Evolutionary conservation across 2,888 invertebrate genomes (phyloP).

Genomic region (Nipponacmea schrenckii): DNA sequence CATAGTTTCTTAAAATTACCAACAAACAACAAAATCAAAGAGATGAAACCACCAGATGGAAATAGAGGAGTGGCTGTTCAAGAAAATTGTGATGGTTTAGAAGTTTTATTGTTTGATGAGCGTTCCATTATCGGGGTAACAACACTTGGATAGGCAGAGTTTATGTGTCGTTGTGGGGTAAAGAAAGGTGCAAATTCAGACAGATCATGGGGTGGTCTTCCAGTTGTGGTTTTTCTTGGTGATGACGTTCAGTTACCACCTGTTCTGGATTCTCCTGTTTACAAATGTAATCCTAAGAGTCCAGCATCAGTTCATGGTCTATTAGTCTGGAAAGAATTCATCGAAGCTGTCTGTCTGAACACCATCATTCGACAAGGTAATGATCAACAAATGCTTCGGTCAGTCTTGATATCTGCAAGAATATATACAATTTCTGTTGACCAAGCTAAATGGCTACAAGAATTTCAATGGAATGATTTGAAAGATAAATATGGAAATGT

Average conservation of each 20-base stretch:
- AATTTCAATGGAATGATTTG: constrained; percentile 1
- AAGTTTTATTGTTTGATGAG: constrained; percentile 38
- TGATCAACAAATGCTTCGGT: constrained; percentile 17
- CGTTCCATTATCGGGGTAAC: constrained; percentile 29
- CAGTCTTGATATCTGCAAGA: constrained; percentile 17
- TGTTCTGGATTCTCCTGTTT: constrained; percentile 36
- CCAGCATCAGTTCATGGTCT: constrained; percentile 33
- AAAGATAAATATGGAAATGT: constrained; percentile 15
- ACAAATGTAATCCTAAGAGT: constrained; percentile 16
- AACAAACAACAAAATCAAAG: constrained; percentile 24
- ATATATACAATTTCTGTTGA: neutral
- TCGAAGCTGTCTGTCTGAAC: constrained; percentile 22
- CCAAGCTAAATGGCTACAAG: neutral
- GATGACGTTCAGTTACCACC: constrained; percentile 40
- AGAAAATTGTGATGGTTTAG: constrained; percentile 28
- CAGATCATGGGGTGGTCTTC: constrained; percentile 33
- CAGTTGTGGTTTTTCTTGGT: constrained; percentile 39
- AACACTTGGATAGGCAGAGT: constrained; percentile 34
- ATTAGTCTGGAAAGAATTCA: constrained; percentile 32
- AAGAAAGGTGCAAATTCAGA: constrained; percentile 12
- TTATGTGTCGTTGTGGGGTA: constrained; percentile 23
- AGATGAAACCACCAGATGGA: constrained; percentile 36
- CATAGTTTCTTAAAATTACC: constrained; percentile 38
- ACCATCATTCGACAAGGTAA: constrained; percentile 26
- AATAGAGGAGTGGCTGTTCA: constrained; percentile 21